phyloP scores from a whole-genome alignment of 1,140 invertebrate genomes.

The Pseudomyrmex concolor region DNA sequence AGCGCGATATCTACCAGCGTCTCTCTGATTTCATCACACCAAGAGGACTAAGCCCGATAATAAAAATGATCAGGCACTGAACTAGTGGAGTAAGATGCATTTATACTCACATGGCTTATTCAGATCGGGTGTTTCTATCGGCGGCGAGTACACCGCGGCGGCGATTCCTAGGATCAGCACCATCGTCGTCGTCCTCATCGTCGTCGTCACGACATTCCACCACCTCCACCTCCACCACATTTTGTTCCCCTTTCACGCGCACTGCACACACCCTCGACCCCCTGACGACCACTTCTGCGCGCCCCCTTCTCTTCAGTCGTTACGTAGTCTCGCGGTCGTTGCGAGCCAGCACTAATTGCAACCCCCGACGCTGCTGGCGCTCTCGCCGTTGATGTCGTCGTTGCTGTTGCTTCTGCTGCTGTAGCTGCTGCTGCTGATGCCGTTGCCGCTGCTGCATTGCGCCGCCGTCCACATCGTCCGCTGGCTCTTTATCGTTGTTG shows the following conservation, averaged over 20 bases:
- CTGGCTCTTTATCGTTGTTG: slow-evolving; percentile 6
- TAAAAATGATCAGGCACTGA: slow-evolving; percentile 32
- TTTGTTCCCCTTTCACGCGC: slow-evolving; percentile 72
- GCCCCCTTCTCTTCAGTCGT: slow-evolving; percentile 62
- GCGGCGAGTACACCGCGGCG: slow-evolving; percentile 69
- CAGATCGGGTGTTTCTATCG: slow-evolving; percentile 78
- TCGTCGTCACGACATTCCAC: slow-evolving; percentile 74
- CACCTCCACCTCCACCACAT: slow-evolving; percentile 78
- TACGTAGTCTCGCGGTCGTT: slow-evolving; percentile 66
- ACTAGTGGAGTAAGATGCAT: slow-evolving; percentile 64
- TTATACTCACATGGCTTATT: slow-evolving; percentile 82
- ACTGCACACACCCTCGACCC: slow-evolving; percentile 65
- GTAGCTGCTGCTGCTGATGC: background rate
- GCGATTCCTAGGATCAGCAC: slow-evolving; percentile 68
- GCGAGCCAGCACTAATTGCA: slow-evolving; percentile 70
- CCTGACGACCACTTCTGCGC: slow-evolving; percentile 29
- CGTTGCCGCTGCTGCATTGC: slow-evolving; percentile 61
- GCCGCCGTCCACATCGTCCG: slow-evolving; percentile 66
- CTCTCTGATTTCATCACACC: background rate
- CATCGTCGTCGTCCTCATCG: slow-evolving; percentile 62
- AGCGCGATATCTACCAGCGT: background rate
- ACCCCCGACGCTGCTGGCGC: slow-evolving; percentile 52
- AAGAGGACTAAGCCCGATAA: slow-evolving; percentile 23
- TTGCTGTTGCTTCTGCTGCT: slow-evolving; percentile 36
- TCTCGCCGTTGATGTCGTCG: slow-evolving; percentile 43